Base-by-base conservation (phyloP, 2,113 vertebrate species). In the Rhinopomastus cyanomelas region DNA sequence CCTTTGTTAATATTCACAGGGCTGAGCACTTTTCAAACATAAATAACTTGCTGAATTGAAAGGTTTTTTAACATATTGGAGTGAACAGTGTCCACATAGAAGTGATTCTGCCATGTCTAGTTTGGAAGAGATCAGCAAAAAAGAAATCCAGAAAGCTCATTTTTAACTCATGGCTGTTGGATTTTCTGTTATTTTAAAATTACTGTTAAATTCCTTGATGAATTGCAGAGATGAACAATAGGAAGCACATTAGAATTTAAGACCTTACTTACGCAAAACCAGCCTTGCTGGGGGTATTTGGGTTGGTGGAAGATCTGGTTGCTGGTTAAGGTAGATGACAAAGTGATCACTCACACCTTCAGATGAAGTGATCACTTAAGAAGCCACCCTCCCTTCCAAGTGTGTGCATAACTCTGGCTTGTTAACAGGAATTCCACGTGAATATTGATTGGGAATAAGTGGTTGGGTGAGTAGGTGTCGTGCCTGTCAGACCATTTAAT, bases 1-100 rank as follows among this genome's bases (percentile, higher is more conserved):
- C 90, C 82, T 94, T 68, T 69, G 37, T 77, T 75, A 51, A 71
- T 48, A 86, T 95, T 97, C 85, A 92, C 76, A 88, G 92, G n/a
- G 74, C 91, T 94, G 93, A 95, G 92, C 72, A 86, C 64, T 80
- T 96, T 96, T 97, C 86, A 96, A 66, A 91, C 76, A 42, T 72
- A 84, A 85, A 81, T 92, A 91, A 86, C 71, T 92, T 86, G 65
- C 86, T 90, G 94, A 94, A 85, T 87, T 87, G 61, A 69, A 87
- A 89, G 64, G 59, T 89, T 64, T 72, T 88, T 89, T 80, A 77
- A 69, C 4, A 1, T 48, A 23, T 55, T 93, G 75, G 66, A 74
- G 75, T 74, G 32, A 78, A 57, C 21, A 51, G 14, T 8, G 9
- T 60, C 75, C 30, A 7, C 48, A 79, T 16, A 71, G 56, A 39